These are phyloP conservation scores for Theocolax elegans DNA, from an alignment of 1,140 invertebrate genomes.

Conservation along the genomic window DNA sequence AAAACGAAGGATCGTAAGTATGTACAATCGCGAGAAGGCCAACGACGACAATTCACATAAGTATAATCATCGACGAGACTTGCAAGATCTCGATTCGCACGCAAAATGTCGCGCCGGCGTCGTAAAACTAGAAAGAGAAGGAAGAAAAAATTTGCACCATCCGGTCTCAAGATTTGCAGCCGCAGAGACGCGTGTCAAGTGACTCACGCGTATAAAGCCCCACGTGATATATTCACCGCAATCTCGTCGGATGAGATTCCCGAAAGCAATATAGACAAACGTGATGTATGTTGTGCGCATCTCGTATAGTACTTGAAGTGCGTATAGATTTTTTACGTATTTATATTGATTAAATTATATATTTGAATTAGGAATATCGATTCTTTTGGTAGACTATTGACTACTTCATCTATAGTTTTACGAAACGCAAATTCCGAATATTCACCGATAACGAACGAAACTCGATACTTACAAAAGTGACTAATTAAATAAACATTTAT, in stretches of 20 bases:
- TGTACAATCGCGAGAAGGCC: background rate
- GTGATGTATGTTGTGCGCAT: no score
- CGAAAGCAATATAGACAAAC: no score
- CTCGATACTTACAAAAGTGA: constrained; percentile 1
- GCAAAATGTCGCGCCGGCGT: background rate
- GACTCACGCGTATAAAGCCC: background rate
- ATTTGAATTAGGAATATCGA: no score
- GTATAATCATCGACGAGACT: background rate
- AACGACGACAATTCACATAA: background rate
- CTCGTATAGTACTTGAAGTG: no score
- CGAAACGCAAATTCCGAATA: background rate
- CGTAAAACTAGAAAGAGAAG: constrained; percentile 7
- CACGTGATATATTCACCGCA: background rate
- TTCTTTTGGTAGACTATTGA: no score
- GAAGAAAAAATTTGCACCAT: constrained; percentile 1
- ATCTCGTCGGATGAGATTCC: background rate
- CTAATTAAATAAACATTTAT: constrained; percentile 22
- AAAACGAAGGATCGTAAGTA: no score
- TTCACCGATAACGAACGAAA: background rate
- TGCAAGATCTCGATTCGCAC: no score
- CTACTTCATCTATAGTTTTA: no score
- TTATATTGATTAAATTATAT: no score
- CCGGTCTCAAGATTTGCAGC: background rate
- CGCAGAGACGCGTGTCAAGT: background rate
- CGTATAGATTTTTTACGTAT: no score